Base-by-base conservation (phyloP, 1,140 invertebrate species). In the Maconellicoccus hirsutus region DNA sequence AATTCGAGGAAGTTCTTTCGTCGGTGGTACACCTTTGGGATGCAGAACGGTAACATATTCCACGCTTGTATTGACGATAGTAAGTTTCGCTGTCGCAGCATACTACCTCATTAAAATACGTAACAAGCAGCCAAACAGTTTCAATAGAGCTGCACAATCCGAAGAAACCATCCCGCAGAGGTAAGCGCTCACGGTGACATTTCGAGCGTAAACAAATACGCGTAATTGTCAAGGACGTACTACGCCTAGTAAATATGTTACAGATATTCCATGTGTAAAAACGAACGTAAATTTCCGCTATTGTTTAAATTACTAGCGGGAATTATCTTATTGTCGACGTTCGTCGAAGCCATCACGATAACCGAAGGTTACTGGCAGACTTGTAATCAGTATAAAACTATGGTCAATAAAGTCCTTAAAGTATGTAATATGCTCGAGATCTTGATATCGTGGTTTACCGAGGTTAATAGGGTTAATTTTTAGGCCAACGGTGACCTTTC, bases 401-500 rank as follows among this genome's bases (percentile, higher is more conserved):
- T 66, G 1, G 61, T 66, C 61, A 25, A 10, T 8, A 66, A 66
- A 26, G 7, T 16, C 3, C 22, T 66, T 2, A 66, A 23, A 19
- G 61, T 66, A 66, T 6, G 61, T 23, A 25, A 66, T 25, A 23
- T 7, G 59, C 59, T 38, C 33, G 6, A 38, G 33, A 38, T 38
- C 33, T 38, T 7, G 6, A 38, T 38, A 38, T 38, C n/a, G 33
- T 38, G 33, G 14, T 52, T 16, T 52, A 52, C 6, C n/a, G n/a
- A 16, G 42, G 16, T 52, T n/a, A n/a, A n/a, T n/a, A n/a, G n/a
- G n/a, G 3, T 16, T 52, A 52, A 14, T 52, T 52, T n/a, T 52
- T 80, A 80, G 72, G 83, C 83, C 0, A 79, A 80, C 52, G 85
- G 84, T 23, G 81, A 84, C 69, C 82, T 85, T 72, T 84, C 83